phyloP scores from a whole-genome alignment of 2,888 invertebrate genomes.

The Coenonympha arcania region DNA sequence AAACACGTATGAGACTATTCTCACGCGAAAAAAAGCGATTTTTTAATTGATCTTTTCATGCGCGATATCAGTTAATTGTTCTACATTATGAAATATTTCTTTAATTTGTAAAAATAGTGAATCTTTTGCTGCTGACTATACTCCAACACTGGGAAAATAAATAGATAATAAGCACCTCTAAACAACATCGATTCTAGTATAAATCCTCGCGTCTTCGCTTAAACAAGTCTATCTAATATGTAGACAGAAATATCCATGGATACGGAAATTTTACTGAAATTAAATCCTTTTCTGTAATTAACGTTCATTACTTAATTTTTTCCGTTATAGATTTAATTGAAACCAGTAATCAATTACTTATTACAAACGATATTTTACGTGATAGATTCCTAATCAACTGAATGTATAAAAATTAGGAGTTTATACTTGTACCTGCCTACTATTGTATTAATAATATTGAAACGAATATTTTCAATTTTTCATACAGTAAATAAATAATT shows the following conservation, averaged over 20 bases:
- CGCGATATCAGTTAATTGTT: too few species aligned
- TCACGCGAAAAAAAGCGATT: neutral
- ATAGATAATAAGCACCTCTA: slow-evolving; percentile 24
- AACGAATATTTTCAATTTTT: too few species aligned
- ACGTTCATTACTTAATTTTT: too few species aligned
- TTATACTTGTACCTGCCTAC: too few species aligned
- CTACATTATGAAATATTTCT: neutral
- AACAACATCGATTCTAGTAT: slow-evolving; percentile 16
- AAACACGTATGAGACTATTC: neutral
- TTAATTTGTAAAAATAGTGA: neutral
- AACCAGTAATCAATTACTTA: too few species aligned
- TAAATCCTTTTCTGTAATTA: neutral
- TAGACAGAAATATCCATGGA: neutral
- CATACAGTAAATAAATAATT: too few species aligned
- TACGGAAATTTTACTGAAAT: neutral
- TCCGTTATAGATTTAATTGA: too few species aligned
- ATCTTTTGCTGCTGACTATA: slow-evolving; percentile 15
- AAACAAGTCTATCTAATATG: slow-evolving; percentile 1
- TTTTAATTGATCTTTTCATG: too few species aligned
- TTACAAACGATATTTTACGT: too few species aligned
- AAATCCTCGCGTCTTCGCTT: slow-evolving; percentile 8
- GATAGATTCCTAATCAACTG: too few species aligned
- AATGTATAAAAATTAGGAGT: too few species aligned
- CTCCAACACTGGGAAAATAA: slow-evolving; percentile 17
- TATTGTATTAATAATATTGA: too few species aligned